Conservation (phyloP, 2,888 invertebrate species). For the Ennomos erosarius region DNA sequence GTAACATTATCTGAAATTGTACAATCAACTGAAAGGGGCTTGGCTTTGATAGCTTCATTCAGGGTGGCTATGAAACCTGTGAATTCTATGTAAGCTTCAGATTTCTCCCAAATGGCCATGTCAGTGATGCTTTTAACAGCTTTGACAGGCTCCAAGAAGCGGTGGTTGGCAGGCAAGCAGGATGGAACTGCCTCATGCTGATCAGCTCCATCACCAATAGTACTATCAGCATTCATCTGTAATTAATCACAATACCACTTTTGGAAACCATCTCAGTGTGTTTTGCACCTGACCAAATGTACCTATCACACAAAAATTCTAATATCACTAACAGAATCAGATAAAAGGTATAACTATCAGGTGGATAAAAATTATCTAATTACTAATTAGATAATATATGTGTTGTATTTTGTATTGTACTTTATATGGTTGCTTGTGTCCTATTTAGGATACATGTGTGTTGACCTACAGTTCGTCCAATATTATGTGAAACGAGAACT, state of each 20-base stretch:
- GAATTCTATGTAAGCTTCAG: slow-evolving; percentile 94
- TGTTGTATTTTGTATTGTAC: slow-evolving; percentile 1
- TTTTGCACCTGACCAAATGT: slow-evolving; percentile 20
- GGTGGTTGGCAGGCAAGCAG: slow-evolving; percentile 83
- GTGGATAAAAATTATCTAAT: slow-evolving; percentile 29
- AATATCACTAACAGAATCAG: slow-evolving; percentile 17
- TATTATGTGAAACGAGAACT: slow-evolving; percentile 41
- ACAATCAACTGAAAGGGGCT: slow-evolving; percentile 88
- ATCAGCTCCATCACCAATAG: slow-evolving; percentile 67
- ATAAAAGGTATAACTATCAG: slow-evolving; percentile 6
- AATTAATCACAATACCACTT: slow-evolving; percentile 13
- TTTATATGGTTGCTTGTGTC: slow-evolving; percentile 5
- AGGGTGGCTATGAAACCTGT: slow-evolving; percentile 94
- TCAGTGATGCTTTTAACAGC: slow-evolving; percentile 88
- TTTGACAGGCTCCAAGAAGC: slow-evolving; percentile 87
- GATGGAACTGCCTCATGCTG: slow-evolving; percentile 47
- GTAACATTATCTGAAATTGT: slow-evolving; percentile 85
- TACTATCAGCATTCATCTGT: slow-evolving; percentile 68
- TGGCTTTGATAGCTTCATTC: slow-evolving; percentile 94
- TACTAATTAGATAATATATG: slow-evolving; percentile 26
- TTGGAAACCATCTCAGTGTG: too few species aligned
- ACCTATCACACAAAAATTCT: slow-evolving; percentile 4
- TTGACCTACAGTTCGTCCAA: slow-evolving; percentile 51
- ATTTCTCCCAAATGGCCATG: slow-evolving; percentile 92
- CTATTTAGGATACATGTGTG: slow-evolving; percentile 33